Evolutionary conservation across 2,888 invertebrate species (phyloP), one percentile per base, ranked within the genome.

Genomic region (Morpho deidamia): DNA sequence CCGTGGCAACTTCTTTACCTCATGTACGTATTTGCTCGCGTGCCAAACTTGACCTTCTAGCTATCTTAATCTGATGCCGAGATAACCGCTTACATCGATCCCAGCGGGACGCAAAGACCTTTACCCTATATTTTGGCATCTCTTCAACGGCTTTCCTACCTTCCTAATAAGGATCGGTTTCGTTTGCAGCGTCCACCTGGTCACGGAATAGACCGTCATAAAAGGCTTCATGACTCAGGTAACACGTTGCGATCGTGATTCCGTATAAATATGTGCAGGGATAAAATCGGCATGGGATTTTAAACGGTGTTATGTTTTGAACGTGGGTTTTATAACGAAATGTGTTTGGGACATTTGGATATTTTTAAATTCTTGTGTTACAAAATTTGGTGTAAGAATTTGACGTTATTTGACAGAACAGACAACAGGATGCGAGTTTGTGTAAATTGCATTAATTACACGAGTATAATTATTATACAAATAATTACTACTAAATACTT

Each of bases 51-150:
- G 84, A 86, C 87, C 87, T 82, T 74, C 66, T 66, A 61, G 71
- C 74, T 82, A 84, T 83, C 83, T 85, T 73, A 79, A 84, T 81
- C 81, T 78, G 82, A 83, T 83, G 74, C 66, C 58, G 68, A 81
- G 86, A 85, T 85, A 83, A 80, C 83, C 78, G 72, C 79, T 78
- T 75, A 79, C 81, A 79, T 80, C 76, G 84, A 76, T 79, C 83
- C 65, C 84, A 78, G 82, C 81, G 79, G 85, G 83, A 68, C 61
- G 64, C 69, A 64, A 63, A 69, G 70, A 74, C 71, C 70, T 72
- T 71, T 62, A 62, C 58, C 53, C 65, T 62, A 63, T 60, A 60
- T 66, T 65, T 49, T 38, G 11, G 51, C 55, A 53, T 47, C 41
- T 50, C 58, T 50, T 56, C 58, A 43, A 58, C 51, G 44, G 65